Base-by-base conservation (phyloP, 2,113 vertebrate species). In the Alouatta palliata region DNA sequence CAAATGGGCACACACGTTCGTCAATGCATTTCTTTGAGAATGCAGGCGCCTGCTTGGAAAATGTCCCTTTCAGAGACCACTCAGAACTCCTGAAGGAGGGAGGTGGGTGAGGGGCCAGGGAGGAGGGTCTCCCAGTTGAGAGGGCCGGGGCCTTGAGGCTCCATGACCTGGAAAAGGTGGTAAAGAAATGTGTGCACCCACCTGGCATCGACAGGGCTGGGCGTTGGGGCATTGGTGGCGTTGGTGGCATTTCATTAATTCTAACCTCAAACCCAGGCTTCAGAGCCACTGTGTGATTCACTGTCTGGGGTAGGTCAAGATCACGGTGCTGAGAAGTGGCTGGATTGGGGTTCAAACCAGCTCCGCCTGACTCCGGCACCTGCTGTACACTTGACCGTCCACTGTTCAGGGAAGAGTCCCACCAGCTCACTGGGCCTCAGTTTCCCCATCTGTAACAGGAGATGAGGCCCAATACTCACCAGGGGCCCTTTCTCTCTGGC, bases 211-310 rank as follows among this genome's bases (percentile, higher is more conserved):
- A 11, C 16, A 8, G 71, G 37, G 5, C 45, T 27, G 56, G 37
- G n/a, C 0, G 0, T 1, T 4, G 32, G 30, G 52, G 52, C 52
- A 17, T 17, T 52, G 16, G 49, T 52, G 49, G 43, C 0, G 0
- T 10, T 45, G 87, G 13, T 5, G 47, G 14, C 0, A 0, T 17
- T 27, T 11, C 7, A 30, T 30, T 4, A 0, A 58, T 21, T 61
- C 84, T 11, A n/a, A 54, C n/a, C 35, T 77, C 56, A 20, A 17
- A 45, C 77, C 20, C 1, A 1, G 37, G 45, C 52, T 23, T 70
- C 17, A 2, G 13, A 43, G 64, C 23, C 35, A 0, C 32, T 1
- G 0, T 2, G 35, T 9, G 52, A 3, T n/a, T 19, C 19, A 2
- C 16, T 10, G 0, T 10, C 30, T 45, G 37, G 43, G 43, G 30